Percentiles rank a stretch among this genome's conserved stretches.
Conservation (phyloP, 2,888 invertebrate species). For the Lepetodrilus schrolli region DNA sequence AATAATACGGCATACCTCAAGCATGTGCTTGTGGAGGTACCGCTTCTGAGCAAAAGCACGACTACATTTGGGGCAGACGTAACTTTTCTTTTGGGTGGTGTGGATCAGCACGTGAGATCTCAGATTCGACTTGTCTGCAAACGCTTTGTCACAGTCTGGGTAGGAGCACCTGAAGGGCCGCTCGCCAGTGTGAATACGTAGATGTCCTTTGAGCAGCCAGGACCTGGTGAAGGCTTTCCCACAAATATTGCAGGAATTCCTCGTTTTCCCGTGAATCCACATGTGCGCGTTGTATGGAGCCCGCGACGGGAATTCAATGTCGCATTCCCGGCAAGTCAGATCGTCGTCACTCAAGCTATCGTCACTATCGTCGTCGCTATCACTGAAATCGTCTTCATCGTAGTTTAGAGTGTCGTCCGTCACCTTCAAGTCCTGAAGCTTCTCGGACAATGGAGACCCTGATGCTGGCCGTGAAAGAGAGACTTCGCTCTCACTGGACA, state of each 20-base stretch:
- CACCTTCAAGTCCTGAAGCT: neutral
- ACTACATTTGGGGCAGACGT: slow-evolving; percentile 67
- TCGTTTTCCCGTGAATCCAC: slow-evolving; percentile 52
- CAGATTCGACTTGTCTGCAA: slow-evolving; percentile 74
- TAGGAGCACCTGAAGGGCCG: slow-evolving; percentile 68
- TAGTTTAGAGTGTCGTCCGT: neutral
- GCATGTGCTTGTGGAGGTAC: slow-evolving; percentile 73
- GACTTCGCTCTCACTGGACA: neutral
- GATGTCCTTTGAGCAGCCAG: slow-evolving; percentile 74
- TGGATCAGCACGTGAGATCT: slow-evolving; percentile 73
- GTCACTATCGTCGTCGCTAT: slow-evolving; percentile 3
- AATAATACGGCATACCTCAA: slow-evolving; percentile 69
- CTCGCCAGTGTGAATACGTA: slow-evolving; percentile 74
- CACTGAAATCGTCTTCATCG: neutral
- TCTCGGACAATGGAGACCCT: neutral
- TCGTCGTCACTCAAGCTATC: neutral
- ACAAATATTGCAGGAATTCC: slow-evolving; percentile 69
- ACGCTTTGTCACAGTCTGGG: slow-evolving; percentile 68
- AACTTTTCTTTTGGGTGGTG: slow-evolving; percentile 65
- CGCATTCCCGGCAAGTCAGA: slow-evolving; percentile 59
- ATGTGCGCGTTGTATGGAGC: slow-evolving; percentile 60
- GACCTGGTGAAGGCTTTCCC: slow-evolving; percentile 71
- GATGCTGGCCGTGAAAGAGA: too few relatives aligned
- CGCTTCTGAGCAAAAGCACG: slow-evolving; percentile 73
- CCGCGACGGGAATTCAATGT: slow-evolving; percentile 52